Base-by-base conservation (phyloP, 2,888 invertebrate genomes). In the Gasteruption jaculator region DNA sequence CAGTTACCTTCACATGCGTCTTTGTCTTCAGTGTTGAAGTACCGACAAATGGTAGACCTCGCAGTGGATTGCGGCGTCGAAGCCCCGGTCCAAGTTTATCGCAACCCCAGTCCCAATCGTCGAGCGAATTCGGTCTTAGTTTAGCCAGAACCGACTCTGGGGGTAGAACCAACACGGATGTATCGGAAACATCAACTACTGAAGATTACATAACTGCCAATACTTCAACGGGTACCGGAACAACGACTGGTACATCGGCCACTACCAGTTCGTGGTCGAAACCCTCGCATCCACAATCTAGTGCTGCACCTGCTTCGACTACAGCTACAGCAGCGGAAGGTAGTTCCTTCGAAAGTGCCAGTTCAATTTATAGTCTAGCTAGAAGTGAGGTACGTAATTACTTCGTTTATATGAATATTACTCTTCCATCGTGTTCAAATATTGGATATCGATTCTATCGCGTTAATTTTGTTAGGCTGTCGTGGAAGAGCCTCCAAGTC, bases 151-250 rank as follows among this genome's bases (percentile, higher is more conserved):
- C 84, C 4, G 86, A 87, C 70, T 84, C 85, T 7, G 81, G 82
- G 21, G 81, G 81, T 68, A 77, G 81, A 14, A 84, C 83, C 51
- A 85, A 83, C 29, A 79, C 79, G 22, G 90, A 91, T 63, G 76
- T 88, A 37, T 89, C 89, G n/a, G 91, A 91, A 74, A 89, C 89
- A 59, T 91, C 91, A 45, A 85, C 78, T n/a, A 85, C 85, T 32
- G 90, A 91, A 70, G 91, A 91, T 71, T 91, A 91, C 69, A 84
- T 88, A 52, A 91, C 91, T 56, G 91, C 91, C 65, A 91, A 83
- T 69, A 69, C 70, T 30, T 70, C 75, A 65, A 65, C 63, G 54
- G 79, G 79, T 71, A 72, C 75, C 68, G 58, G 79, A 75, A 69
- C 74, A 70, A 61, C 63, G 18, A 57, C 66, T 26, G 66, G 68